Conservation (phyloP, 2,797 vertebrate species). For the Numenius phaeopus region DNA sequence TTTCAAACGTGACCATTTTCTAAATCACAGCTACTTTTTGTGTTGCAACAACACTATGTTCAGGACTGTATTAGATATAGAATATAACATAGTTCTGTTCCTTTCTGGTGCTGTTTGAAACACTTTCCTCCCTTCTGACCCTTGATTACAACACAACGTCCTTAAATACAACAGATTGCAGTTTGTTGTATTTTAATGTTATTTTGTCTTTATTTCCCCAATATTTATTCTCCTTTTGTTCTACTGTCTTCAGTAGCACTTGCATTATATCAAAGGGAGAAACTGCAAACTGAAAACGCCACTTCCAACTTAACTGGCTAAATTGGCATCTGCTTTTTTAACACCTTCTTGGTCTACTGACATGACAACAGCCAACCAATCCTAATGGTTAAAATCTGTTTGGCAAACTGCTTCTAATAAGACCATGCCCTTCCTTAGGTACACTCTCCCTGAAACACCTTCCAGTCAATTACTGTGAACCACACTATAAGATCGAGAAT, state of each 20-base stretch:
- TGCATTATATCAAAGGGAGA: not conserved
- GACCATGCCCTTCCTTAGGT: not conserved
- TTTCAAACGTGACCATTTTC: constrained; percentile 44
- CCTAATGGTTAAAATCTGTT: not conserved
- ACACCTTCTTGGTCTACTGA: not conserved
- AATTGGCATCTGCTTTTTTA: not conserved
- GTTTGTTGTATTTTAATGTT: not conserved
- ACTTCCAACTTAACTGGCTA: not conserved
- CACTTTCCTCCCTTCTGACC: not conserved
- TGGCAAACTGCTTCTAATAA: not conserved
- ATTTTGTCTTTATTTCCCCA: not conserved
- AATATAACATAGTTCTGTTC: not conserved
- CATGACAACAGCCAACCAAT: not conserved
- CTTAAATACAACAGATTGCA: not conserved
- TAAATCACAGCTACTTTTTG: constrained; percentile 2
- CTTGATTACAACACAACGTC: not conserved
- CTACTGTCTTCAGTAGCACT: not conserved
- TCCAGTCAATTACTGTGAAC: not conserved
- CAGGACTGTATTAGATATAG: not conserved
- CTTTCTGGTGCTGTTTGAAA: not conserved
- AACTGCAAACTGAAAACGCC: not conserved
- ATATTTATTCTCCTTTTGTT: not conserved
- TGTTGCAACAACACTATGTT: not conserved
- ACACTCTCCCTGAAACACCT: not conserved
- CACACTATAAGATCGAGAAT: not conserved